phyloP scores from a whole-genome alignment of 2,797 vertebrate genomes.

The Hafferia zeledoni region DNA sequence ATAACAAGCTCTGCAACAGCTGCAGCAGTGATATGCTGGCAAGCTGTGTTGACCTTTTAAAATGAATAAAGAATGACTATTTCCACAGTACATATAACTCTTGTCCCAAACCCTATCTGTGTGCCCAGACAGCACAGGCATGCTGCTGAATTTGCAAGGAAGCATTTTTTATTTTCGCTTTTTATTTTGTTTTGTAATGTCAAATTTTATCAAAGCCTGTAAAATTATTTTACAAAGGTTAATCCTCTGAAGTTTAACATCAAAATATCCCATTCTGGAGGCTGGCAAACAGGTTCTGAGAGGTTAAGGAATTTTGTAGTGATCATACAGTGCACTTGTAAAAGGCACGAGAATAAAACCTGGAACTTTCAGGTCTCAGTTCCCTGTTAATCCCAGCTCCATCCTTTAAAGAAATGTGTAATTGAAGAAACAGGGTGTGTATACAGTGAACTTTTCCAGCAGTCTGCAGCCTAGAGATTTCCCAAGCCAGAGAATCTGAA shows the following conservation, averaged over 20 bases:
- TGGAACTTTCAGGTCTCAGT: neutral
- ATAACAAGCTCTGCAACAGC: slow-evolving; percentile 70
- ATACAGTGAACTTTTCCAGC: neutral
- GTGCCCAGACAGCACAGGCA: slow-evolving; percentile 50
- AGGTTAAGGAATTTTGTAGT: slow-evolving; percentile 31
- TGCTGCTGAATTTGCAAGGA: slow-evolving; percentile 57
- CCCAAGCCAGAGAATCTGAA: slow-evolving; percentile 53
- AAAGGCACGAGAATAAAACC: neutral
- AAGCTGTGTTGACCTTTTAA: slow-evolving; percentile 68
- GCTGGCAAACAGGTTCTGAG: neutral
- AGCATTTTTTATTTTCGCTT: neutral
- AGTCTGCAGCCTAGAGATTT: slow-evolving; percentile 13
- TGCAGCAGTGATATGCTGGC: slow-evolving; percentile 64
- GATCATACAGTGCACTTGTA: neutral
- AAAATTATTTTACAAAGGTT: slow-evolving; percentile 48
- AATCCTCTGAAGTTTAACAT: slow-evolving; percentile 22
- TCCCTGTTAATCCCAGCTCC: neutral
- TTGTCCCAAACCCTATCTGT: slow-evolving; percentile 55
- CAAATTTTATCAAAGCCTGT: slow-evolving; percentile 31
- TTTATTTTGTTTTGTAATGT: slow-evolving; percentile 1
- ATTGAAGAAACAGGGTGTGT: slow-evolving; percentile 6
- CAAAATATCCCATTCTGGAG: neutral
- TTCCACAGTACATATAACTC: slow-evolving; percentile 58
- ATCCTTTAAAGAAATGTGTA: slow-evolving; percentile 7
- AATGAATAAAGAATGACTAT: slow-evolving; percentile 65